phyloP scores from a whole-genome alignment of 2,113 vertebrate genomes.

The Coptodon bakossiorum region DNA sequence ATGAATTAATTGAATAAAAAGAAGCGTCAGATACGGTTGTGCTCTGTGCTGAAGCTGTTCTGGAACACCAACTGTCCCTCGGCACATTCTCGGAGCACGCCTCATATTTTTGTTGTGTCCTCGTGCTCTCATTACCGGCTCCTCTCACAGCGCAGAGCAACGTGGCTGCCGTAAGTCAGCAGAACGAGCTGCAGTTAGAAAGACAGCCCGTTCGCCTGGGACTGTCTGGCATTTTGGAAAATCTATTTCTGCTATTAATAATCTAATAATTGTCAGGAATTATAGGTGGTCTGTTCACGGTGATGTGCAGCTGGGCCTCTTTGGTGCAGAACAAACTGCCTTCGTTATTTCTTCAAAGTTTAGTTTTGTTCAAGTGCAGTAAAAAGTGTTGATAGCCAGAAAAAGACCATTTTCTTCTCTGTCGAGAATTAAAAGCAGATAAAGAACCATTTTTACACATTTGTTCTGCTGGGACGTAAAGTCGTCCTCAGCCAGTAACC shows the following conservation, averaged over 20 bases:
- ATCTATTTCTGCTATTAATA: conserved; percentile 17
- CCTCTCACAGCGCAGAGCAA: background rate
- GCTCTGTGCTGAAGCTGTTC: background rate
- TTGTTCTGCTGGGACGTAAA: background rate
- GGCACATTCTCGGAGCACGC: background rate
- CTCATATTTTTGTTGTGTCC: background rate
- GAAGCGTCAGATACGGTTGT: background rate
- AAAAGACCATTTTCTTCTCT: background rate
- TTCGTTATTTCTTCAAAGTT: background rate
- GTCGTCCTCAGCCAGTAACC: background rate
- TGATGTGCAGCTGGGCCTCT: background rate
- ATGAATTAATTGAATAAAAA: background rate
- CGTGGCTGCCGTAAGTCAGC: conserved; percentile 18
- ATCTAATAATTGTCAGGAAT: conserved; percentile 25
- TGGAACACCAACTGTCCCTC: background rate
- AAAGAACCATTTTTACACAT: background rate
- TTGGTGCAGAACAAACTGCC: background rate
- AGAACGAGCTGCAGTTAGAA: background rate
- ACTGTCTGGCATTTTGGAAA: background rate
- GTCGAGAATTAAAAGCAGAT: background rate
- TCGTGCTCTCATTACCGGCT: background rate
- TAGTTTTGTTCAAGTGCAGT: background rate
- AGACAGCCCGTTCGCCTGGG: background rate
- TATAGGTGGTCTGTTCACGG: background rate
- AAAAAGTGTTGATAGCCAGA: background rate